Evolutionary conservation across 2,113 vertebrate genomes (phyloP).

Genomic region (Malurus alboscapulatus): DNA sequence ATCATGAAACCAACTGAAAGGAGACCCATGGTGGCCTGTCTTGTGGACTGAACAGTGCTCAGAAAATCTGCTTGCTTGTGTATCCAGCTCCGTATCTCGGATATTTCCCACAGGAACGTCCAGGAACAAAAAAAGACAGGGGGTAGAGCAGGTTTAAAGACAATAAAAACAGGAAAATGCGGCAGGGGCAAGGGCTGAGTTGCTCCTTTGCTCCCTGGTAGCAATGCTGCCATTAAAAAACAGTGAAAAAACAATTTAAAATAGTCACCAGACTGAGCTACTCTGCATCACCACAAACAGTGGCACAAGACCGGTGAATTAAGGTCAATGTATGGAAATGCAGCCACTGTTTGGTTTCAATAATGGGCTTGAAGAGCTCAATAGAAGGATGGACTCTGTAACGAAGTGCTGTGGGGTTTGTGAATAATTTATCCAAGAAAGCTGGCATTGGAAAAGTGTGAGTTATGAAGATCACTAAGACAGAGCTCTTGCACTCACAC

Average conservation of each 20-base stretch:
- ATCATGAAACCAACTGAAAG: rapidly evolving
- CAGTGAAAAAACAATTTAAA: not conserved
- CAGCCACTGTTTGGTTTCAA: not conserved
- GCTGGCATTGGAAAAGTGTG: not conserved
- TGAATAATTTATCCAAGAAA: not conserved
- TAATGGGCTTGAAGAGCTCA: not conserved
- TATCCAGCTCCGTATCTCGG: not conserved
- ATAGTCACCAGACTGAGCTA: not conserved
- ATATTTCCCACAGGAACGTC: not conserved
- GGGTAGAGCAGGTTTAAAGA: not conserved
- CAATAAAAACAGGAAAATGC: not conserved
- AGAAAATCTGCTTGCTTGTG: not conserved
- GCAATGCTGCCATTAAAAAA: too few species aligned
- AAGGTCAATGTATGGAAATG: not conserved
- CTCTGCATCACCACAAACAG: not conserved
- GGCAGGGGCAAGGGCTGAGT: not conserved
- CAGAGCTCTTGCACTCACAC: not conserved
- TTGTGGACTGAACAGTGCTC: not conserved
- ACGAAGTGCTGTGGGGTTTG: not conserved
- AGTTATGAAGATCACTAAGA: not conserved
- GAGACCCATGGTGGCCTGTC: not conserved
- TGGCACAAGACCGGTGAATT: not conserved
- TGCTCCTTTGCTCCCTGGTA: not conserved
- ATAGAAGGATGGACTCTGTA: not conserved
- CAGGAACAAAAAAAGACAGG: not conserved